phyloP scores from a whole-genome alignment of 2,797 vertebrate genomes.

The Malacoraja senta region DNA sequence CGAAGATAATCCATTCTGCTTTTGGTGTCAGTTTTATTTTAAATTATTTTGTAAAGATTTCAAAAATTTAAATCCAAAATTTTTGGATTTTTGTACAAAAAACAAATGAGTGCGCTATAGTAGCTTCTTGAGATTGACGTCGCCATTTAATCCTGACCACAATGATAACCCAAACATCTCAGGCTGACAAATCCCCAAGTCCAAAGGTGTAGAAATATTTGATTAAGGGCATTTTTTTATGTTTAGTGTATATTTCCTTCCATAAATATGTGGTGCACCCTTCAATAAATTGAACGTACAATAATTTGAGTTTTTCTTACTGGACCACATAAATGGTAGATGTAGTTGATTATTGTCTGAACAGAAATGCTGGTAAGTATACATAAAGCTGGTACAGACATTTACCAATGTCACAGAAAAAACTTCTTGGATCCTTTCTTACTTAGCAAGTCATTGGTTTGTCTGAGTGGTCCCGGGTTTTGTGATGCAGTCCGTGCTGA shows the following conservation, averaged over 20 bases:
- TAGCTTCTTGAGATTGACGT: too few relatives aligned
- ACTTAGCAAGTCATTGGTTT: neutral
- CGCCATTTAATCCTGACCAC: neutral
- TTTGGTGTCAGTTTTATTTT: too few relatives aligned
- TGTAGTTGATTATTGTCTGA: neutral
- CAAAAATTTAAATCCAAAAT: too few relatives aligned
- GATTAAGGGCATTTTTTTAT: conserved; percentile 2
- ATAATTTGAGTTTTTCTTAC: conserved; percentile 2
- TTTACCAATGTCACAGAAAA: neutral
- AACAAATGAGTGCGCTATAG: too few relatives aligned
- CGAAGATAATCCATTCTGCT: too few relatives aligned
- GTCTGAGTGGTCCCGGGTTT: neutral
- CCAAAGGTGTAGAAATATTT: conserved; percentile 4
- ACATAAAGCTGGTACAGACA: neutral
- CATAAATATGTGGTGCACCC: neutral
- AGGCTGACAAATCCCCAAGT: neutral
- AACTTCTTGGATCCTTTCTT: neutral
- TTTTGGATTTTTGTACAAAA: too few relatives aligned
- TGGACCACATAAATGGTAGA: neutral
- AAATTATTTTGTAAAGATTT: too few relatives aligned
- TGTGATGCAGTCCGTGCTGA: neutral
- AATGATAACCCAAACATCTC: neutral
- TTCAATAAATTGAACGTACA: conserved; percentile 26
- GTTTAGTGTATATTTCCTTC: conserved; percentile 17
- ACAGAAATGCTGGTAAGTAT: neutral